These are phyloP conservation scores for Drosophila littoralis DNA, from an alignment of 1,140 invertebrate genomes.

Conservation along the genomic window DNA sequence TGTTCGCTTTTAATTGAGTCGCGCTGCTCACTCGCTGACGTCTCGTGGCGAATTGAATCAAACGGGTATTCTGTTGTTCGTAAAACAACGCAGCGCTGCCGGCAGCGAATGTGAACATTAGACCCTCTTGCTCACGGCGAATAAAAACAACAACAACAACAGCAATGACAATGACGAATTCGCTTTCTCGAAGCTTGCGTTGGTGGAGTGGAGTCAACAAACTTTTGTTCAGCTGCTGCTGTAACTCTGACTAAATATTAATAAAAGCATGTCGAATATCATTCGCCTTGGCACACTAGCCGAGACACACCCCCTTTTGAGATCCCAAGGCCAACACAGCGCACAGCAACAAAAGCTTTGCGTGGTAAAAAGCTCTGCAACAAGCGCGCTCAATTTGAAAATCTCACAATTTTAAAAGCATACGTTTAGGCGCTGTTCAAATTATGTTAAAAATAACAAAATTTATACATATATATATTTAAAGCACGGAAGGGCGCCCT, in stretches of 20 bases:
- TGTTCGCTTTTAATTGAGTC: conserved; percentile 49
- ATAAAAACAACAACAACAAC: conserved; percentile 10
- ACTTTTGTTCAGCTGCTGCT: conserved; percentile 27
- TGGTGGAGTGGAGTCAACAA: conserved; percentile 19
- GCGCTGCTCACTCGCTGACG: conserved; percentile 52
- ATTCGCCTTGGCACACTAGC: conserved; percentile 27
- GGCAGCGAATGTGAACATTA: conserved; percentile 59
- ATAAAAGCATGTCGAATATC: conserved; percentile 24
- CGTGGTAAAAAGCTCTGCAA: not conserved
- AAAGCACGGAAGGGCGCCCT: conserved; percentile 22
- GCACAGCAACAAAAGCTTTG: conserved; percentile 19
- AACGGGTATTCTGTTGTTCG: conserved; percentile 39
- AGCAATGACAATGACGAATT: not conserved
- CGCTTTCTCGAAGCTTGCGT: conserved; percentile 24
- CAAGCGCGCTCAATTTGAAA: conserved; percentile 3
- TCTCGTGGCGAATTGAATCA: conserved; percentile 58
- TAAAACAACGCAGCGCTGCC: conserved; percentile 21
- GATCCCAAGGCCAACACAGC: conserved; percentile 26
- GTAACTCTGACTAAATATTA: conserved; percentile 2
- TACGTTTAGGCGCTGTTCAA: conserved; percentile 42
- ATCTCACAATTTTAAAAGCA: conserved; percentile 14
- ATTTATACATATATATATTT: conserved; percentile 9
- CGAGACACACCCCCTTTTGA: conserved; percentile 28
- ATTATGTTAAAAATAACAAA: conserved; percentile 65
- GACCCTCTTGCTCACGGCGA: conserved; percentile 44